Percentiles rank a stretch among this genome's conserved stretches.
Evolutionary conservation across 2,888 invertebrate genomes (phyloP).

Genomic region (Orchesella flavescens): DNA sequence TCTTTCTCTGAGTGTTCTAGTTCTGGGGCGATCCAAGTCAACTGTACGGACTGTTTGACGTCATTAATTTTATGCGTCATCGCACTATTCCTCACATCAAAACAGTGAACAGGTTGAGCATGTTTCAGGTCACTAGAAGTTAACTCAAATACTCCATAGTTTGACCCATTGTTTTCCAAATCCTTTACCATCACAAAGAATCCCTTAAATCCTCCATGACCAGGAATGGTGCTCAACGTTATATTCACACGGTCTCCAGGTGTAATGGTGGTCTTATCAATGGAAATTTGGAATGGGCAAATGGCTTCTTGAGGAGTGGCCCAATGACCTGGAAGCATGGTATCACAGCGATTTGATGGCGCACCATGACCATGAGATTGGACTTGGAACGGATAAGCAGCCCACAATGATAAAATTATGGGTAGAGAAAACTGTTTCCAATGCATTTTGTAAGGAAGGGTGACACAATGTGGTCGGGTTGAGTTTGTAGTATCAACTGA

Average conservation of each 20-base stretch:
- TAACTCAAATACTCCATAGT: constrained; percentile 48
- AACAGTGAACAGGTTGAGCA: constrained; percentile 50
- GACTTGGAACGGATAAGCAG: too few species aligned
- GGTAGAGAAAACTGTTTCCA: too few species aligned
- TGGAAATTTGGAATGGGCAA: constrained; percentile 45
- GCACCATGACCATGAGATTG: constrained; percentile 57
- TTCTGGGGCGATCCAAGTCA: constrained; percentile 57
- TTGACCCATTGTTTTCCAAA: constrained; percentile 9
- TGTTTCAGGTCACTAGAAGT: constrained; percentile 15
- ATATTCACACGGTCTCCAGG: constrained; percentile 51
- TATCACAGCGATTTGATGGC: constrained; percentile 48
- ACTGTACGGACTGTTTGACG: constrained; percentile 39
- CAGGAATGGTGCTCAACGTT: constrained; percentile 33
- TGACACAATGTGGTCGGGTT: too few species aligned
- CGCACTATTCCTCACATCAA: constrained; percentile 44
- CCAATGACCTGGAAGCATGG: constrained; percentile 63
- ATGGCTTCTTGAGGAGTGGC: constrained; percentile 34
- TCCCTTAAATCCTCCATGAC: constrained; percentile 49
- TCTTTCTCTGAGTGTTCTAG: constrained; percentile 14
- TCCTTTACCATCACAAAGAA: constrained; percentile 58
- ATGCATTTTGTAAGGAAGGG: too few species aligned
- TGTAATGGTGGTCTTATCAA: constrained; percentile 27
- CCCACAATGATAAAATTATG: too few species aligned
- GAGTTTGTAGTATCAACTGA: too few species aligned
- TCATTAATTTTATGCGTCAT: constrained; percentile 49